Conservation (phyloP, 2,113 vertebrate genomes). For the Rynchops niger region DNA sequence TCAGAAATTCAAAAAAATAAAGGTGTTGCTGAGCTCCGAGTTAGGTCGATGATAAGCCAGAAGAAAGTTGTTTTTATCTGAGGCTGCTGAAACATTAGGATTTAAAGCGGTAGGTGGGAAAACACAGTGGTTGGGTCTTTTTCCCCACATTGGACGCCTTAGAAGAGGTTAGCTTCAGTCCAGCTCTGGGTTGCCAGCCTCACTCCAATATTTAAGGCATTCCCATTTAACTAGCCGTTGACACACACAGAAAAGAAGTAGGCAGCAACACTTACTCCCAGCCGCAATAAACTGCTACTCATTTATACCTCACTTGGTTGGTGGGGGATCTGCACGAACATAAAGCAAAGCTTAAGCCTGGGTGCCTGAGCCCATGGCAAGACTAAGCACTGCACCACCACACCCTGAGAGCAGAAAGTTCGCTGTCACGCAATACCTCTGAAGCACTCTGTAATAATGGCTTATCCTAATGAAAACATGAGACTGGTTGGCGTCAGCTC, state of each 20-base stretch:
- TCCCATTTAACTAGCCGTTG: not conserved
- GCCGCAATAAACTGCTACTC: not conserved
- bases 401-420: not conserved
- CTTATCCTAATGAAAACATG: conserved; percentile 27
- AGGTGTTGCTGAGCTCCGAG: not conserved
- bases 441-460: not conserved
- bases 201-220: not conserved
- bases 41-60: not conserved
- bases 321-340: not conserved
- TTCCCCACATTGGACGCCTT: not conserved
- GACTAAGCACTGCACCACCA: not conserved
- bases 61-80: not conserved
- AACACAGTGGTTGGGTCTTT: accelerated
- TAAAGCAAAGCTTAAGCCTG: not conserved
- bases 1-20: not conserved
- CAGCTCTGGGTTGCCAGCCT: not conserved
- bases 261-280: not conserved
- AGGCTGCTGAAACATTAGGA: not conserved
- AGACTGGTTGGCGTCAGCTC: conserved; percentile 2
- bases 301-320: not conserved
- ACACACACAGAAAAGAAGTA: not conserved
- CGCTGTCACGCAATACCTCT: not conserved
- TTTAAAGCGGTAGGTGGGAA: not conserved
- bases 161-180: not conserved
- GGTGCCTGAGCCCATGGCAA: not conserved